phyloP scores from a whole-genome alignment of 2,113 vertebrate genomes.

The Australoheros scitulus region DNA sequence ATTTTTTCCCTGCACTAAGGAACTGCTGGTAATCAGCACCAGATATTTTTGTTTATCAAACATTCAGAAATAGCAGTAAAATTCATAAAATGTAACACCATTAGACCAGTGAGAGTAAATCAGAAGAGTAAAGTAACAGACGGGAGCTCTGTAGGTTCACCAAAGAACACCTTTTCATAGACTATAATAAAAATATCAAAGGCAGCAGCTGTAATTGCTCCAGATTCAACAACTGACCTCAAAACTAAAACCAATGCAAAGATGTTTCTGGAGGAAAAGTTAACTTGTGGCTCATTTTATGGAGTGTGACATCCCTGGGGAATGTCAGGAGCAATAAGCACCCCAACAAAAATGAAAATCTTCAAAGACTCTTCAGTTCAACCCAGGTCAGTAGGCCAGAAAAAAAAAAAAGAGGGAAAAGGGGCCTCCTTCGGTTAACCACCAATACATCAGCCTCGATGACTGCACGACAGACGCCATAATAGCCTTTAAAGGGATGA shows the following conservation, averaged over 20 bases:
- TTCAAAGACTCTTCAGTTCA: constrained; percentile 38
- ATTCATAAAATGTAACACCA: not conserved
- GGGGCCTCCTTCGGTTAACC: constrained; percentile 51
- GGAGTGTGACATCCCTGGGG: not conserved
- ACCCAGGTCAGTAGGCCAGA: constrained; percentile 42
- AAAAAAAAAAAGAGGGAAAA: not conserved
- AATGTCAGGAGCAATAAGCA: not conserved
- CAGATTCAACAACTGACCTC: not conserved
- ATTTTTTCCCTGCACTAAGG: not conserved
- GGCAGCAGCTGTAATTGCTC: not conserved
- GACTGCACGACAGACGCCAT: constrained; percentile 39
- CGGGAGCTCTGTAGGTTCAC: too few relatives aligned
- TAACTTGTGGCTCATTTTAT: not conserved
- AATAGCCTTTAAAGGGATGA: constrained; percentile 62
- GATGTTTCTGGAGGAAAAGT: constrained; percentile 5
- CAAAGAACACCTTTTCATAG: not conserved
- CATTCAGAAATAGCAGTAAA: not conserved
- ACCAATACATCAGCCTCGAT: constrained; percentile 52
- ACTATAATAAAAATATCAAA: not conserved
- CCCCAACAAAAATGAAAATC: constrained; percentile 16
- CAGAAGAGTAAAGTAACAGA: too few relatives aligned
- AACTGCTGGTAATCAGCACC: not conserved
- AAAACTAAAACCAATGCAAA: not conserved
- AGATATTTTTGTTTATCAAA: not conserved
- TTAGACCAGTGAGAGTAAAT: too few relatives aligned